Conservation (phyloP, 2,113 vertebrate species). For the Campylorhamphus procurvoides region DNA sequence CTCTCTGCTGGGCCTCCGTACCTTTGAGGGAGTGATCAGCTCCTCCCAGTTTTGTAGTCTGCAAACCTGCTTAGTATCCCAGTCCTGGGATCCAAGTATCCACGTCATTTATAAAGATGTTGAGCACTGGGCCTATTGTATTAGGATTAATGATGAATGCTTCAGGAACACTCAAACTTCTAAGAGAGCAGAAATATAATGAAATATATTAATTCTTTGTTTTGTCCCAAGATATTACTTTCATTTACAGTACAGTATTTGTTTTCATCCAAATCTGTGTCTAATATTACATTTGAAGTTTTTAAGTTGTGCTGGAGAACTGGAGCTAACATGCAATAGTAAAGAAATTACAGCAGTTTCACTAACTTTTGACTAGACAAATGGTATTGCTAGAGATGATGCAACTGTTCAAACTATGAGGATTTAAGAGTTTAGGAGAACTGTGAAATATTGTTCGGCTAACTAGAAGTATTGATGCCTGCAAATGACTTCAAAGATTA, state of each 20-base stretch:
- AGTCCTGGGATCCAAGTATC: not conserved
- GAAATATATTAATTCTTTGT: not conserved
- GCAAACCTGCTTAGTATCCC: not conserved
- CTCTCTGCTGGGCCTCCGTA: not conserved
- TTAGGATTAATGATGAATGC: not conserved
- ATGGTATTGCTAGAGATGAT: not conserved
- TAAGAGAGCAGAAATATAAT: not conserved
- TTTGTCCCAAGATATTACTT: not conserved
- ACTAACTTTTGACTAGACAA: not conserved
- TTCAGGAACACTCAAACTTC: not conserved
- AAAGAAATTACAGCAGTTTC: not conserved
- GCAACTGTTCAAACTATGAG: not conserved
- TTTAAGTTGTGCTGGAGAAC: not conserved
- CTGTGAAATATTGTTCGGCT: not conserved
- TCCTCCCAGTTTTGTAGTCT: not conserved
- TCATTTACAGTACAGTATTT: not conserved
- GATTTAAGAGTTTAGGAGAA: not conserved
- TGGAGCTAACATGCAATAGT: not conserved
- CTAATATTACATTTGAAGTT: not conserved
- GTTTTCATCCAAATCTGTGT: not conserved
- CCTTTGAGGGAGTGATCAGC: not conserved
- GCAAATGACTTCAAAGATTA: conserved; percentile 20
- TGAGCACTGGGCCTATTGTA: not conserved
- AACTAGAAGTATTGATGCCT: not conserved
- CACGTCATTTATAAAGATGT: not conserved